Evolutionary conservation across 2,113 vertebrate genomes (phyloP).

Genomic region (Callionymus lyra): DNA sequence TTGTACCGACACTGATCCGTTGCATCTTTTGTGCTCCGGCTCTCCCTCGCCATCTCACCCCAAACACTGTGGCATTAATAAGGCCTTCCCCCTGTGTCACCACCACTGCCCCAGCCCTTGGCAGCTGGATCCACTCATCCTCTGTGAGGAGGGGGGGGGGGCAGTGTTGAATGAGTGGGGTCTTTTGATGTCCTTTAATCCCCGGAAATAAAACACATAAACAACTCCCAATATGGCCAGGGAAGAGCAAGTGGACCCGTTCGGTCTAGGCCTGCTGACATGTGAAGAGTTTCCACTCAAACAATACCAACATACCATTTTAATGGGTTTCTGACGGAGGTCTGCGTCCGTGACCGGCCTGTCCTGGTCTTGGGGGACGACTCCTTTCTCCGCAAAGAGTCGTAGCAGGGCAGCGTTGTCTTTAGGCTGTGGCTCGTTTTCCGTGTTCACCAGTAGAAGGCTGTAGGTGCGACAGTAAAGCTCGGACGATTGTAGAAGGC

Average conservation of each 20-base stretch:
- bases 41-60: not conserved
- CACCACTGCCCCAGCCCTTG: slow-evolving; percentile 13
- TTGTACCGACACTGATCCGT: slow-evolving; percentile 40
- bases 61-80: not conserved
- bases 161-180: slow-evolving; percentile 20
- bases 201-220: slow-evolving; percentile 47
- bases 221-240: slow-evolving; percentile 25
- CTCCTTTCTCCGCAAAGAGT: slow-evolving; percentile 64
- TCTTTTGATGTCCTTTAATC: slow-evolving; percentile 59
- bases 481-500: slow-evolving; percentile 79
- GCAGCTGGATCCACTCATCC: slow-evolving; percentile 59
- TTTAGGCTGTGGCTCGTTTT: slow-evolving; percentile 54
- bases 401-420: slow-evolving; percentile 71
- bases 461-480: slow-evolving; percentile 81
- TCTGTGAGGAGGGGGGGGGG: slow-evolving; percentile 26
- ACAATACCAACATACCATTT: slow-evolving; percentile 67
- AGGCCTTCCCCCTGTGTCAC: slow-evolving; percentile 16
- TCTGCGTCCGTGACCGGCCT: slow-evolving; percentile 69
- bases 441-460: slow-evolving; percentile 53
- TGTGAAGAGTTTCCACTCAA: not conserved
- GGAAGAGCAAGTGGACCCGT: slow-evolving; percentile 1
- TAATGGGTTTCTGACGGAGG: slow-evolving; percentile 78
- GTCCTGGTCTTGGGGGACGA: slow-evolving; percentile 65
- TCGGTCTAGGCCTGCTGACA: too few relatives aligned
- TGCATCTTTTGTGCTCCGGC: slow-evolving; percentile 6